phyloP scores from a whole-genome alignment of 2,888 invertebrate genomes.

The Eudasyphora cyanicolor region DNA sequence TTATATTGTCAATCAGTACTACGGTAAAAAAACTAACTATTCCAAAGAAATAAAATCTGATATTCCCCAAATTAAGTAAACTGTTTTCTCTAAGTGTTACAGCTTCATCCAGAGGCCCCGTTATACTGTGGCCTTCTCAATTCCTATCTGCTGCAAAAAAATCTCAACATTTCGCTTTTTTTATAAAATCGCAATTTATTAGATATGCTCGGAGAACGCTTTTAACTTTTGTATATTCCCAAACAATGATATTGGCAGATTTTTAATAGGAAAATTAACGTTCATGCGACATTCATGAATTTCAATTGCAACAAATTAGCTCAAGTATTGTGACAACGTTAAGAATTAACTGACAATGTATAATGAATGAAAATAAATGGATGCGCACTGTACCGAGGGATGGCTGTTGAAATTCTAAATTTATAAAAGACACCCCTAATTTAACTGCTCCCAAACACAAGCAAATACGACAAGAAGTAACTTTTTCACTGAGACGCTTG shows the following conservation, averaged over 20 bases:
- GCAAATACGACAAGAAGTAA: too few species aligned
- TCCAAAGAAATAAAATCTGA: too few species aligned
- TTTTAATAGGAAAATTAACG: slow-evolving; percentile 44
- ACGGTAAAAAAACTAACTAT: too few species aligned
- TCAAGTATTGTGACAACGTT: slow-evolving; percentile 42
- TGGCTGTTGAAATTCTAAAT: too few species aligned
- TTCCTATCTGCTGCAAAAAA: not conserved
- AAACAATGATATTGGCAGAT: not conserved
- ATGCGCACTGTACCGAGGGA: not conserved
- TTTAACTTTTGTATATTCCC: not conserved
- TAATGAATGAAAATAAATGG: slow-evolving; percentile 15
- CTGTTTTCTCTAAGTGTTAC: too few species aligned
- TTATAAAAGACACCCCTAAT: slow-evolving; percentile 16
- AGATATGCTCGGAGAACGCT: not conserved
- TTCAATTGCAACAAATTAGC: slow-evolving; percentile 61
- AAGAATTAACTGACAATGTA: slow-evolving; percentile 39
- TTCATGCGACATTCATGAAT: slow-evolving; percentile 48
- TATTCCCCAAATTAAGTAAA: too few species aligned
- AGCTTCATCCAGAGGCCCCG: too few species aligned
- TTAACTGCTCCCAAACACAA: not conserved
- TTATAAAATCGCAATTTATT: not conserved
- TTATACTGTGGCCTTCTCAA: not conserved
- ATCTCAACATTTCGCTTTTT: not conserved
- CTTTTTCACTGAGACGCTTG: too few species aligned
- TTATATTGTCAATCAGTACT: too few species aligned